Conservation (phyloP, 2,888 invertebrate species). For the Lobophora halterata region DNA sequence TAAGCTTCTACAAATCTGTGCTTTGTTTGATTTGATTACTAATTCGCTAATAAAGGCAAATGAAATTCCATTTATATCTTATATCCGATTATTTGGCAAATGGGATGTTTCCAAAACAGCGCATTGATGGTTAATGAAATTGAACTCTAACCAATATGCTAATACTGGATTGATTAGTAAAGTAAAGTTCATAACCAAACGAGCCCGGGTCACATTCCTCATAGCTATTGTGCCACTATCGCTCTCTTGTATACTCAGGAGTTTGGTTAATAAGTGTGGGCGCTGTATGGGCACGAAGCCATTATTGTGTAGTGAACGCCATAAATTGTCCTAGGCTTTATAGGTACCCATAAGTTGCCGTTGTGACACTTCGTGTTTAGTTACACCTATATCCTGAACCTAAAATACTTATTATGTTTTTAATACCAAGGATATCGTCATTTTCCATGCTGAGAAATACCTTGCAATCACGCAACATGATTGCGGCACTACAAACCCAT, state of each 20-base stretch:
- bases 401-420: neutral
- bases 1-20: too few relatives aligned
- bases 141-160: conserved; percentile 28
- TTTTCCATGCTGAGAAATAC: too few relatives aligned
- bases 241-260: conserved; percentile 62
- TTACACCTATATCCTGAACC: conserved; percentile 14
- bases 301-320: conserved; percentile 52
- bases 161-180: conserved; percentile 31
- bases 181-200: conserved; percentile 41
- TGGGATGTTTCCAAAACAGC: conserved; percentile 5
- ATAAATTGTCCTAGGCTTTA: conserved; percentile 47
- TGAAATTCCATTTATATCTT: too few relatives aligned
- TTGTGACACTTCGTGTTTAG: conserved; percentile 20
- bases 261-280: conserved; percentile 76
- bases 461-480: too few relatives aligned
- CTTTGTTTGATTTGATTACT: too few relatives aligned
- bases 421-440: too few relatives aligned
- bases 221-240: conserved; percentile 69
- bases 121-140: conserved; percentile 23
- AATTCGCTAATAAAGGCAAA: too few relatives aligned
- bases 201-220: conserved; percentile 69
- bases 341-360: too few relatives aligned
- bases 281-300: conserved; percentile 62
- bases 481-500: too few relatives aligned
- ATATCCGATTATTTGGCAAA: too few relatives aligned